A percentile compares a stretch with the other conserved stretches of the same genome.
These are phyloP conservation scores for Augochlora pura DNA, from an alignment of 1,140 invertebrate genomes.

Conservation along the genomic window DNA sequence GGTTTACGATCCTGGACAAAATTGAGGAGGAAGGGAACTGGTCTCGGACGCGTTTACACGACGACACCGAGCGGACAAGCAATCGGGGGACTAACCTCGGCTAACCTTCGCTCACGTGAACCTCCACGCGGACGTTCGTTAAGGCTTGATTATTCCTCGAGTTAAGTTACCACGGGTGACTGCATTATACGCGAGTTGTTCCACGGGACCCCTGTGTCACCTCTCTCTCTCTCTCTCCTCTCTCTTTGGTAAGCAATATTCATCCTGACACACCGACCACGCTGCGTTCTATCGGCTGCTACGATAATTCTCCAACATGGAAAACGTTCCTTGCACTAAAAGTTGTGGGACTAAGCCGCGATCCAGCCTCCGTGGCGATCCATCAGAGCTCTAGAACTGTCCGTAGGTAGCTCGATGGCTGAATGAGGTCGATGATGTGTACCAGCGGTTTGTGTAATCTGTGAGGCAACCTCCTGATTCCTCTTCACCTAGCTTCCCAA, in stretches of 20 bases:
- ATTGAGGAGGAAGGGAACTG: neutral
- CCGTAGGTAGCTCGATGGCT: no score
- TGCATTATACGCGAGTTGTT: slow-evolving; percentile 24
- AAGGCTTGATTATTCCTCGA: slow-evolving; percentile 61
- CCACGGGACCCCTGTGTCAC: neutral
- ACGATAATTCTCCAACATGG: no score
- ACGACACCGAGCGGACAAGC: slow-evolving; percentile 24
- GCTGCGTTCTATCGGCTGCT: neutral
- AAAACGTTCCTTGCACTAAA: no score
- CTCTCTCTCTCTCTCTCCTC: no score
- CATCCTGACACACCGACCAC: neutral
- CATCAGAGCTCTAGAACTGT: no score
- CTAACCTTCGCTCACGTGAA: slow-evolving; percentile 55
- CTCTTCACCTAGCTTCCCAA: no score
- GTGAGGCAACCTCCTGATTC: no score
- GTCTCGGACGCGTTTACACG: slow-evolving; percentile 22
- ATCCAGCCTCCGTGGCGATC: no score
- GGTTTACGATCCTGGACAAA: neutral
- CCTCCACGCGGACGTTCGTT: slow-evolving; percentile 52
- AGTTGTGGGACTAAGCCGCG: no score
- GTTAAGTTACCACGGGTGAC: slow-evolving; percentile 41
- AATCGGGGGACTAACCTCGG: slow-evolving; percentile 57
- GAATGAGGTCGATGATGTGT: no score
- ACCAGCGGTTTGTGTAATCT: no score
- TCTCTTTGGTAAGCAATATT: slow-evolving; percentile 15